These are phyloP conservation scores for Porites australiensis DNA, from an alignment of 64 coral and sea anemone species.

Conservation along the genomic window DNA sequence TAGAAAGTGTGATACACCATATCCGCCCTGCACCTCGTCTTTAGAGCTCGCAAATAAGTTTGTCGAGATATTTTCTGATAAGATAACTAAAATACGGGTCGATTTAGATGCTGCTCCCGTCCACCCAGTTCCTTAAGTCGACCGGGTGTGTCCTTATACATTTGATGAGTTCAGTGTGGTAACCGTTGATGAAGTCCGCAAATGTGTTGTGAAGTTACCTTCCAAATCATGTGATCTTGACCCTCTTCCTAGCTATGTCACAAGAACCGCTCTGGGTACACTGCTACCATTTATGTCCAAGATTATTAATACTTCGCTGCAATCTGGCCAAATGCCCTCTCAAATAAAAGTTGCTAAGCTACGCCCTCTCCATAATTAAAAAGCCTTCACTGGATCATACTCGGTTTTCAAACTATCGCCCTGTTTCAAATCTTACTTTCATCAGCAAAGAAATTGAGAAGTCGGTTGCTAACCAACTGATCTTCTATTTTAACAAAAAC, in stretches of 20 bases:
- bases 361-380: not conserved
- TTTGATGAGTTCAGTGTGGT: not conserved
- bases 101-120: constrained; percentile 3
- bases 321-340: constrained; percentile 6
- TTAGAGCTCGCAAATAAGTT: constrained; percentile 20
- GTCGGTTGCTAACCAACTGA: not conserved
- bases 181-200: constrained; percentile 14
- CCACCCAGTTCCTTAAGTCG: not conserved
- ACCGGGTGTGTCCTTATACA: constrained; percentile 17
- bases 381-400: constrained; percentile 23
- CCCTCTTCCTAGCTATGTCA: constrained; percentile 9
- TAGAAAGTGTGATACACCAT: constrained; percentile 1
- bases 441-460: constrained; percentile 29
- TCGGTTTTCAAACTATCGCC: not conserved
- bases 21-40: constrained; percentile 5
- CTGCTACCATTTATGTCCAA: constrained; percentile 12
- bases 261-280: constrained; percentile 21
- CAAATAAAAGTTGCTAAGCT: not conserved
- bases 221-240: constrained; percentile 18
- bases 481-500: not conserved
- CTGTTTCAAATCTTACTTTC: not conserved
- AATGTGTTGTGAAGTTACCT: constrained; percentile 21
- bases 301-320: constrained; percentile 23
- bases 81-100: constrained; percentile 30
- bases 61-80: constrained; percentile 20